phyloP scores from a whole-genome alignment of 2,888 invertebrate genomes.

The Neocrepidodera transversa region DNA sequence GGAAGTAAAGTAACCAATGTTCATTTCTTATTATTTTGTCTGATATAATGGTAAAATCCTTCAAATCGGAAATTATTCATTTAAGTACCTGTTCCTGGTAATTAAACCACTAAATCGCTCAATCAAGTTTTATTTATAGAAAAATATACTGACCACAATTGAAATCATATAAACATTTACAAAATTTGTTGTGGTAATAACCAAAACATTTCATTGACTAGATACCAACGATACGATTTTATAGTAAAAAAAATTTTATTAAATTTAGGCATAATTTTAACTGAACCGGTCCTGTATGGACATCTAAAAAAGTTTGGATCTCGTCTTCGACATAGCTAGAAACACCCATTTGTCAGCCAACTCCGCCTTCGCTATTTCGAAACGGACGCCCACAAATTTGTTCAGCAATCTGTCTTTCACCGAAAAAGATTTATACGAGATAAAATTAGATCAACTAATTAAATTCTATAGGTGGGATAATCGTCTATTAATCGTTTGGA shows the following conservation, averaged over 20 bases:
- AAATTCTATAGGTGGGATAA: background rate
- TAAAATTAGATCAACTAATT: conserved; percentile 10
- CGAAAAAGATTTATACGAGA: background rate
- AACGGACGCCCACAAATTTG: conserved; percentile 41
- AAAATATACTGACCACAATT: background rate
- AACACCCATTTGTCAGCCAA: conserved; percentile 40
- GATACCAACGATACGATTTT: too few relatives aligned
- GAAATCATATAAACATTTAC: background rate
- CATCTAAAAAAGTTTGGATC: conserved; percentile 23
- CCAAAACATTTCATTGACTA: too few relatives aligned
- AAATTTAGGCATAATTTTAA: too few relatives aligned
- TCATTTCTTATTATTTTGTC: background rate
- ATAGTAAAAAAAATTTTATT: too few relatives aligned
- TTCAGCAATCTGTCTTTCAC: background rate
- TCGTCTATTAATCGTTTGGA: too few relatives aligned
- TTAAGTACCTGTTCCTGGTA: background rate
- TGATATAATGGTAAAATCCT: too few relatives aligned
- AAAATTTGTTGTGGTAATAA: too few relatives aligned
- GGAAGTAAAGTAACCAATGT: background rate
- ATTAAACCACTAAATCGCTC: background rate
- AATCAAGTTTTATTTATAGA: background rate
- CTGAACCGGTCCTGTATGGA: background rate
- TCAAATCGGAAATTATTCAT: too few relatives aligned
- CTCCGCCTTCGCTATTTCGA: conserved; percentile 40
- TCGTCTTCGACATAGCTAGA: conserved; percentile 30